Conservation (phyloP, 2,888 invertebrate genomes). For the Leptinotarsa juncta region DNA sequence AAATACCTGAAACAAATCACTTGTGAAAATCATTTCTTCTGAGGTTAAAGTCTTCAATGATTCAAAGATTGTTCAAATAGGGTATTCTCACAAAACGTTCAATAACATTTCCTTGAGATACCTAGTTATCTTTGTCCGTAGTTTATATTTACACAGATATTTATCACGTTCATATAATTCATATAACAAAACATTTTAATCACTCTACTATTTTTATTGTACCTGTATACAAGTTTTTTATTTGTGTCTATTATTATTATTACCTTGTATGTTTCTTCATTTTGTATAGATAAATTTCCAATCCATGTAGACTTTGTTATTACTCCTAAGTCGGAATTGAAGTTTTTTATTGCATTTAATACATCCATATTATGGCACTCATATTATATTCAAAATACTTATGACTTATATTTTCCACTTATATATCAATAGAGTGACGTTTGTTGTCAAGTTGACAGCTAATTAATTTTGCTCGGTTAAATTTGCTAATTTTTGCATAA, state of each 20-base stretch:
- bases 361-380: constrained; percentile 61
- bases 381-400: constrained; percentile 15
- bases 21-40: background rate
- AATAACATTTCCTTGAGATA: background rate
- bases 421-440: too few relatives aligned
- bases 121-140: background rate
- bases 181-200: constrained; percentile 22
- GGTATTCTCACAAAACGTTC: too few relatives aligned
- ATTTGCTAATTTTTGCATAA: too few relatives aligned
- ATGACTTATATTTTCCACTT: background rate
- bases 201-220: background rate
- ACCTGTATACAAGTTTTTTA: background rate
- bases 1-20: constrained; percentile 48
- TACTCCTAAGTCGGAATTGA: constrained; percentile 59
- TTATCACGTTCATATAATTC: constrained; percentile 30
- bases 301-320: constrained; percentile 58
- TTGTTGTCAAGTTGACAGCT: too few relatives aligned
- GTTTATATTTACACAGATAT: background rate
- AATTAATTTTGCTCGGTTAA: too few relatives aligned
- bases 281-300: constrained; percentile 49
- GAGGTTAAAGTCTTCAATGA: too few relatives aligned
- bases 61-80: too few relatives aligned
- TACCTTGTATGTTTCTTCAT: constrained; percentile 58
- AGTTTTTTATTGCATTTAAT: constrained; percentile 60
- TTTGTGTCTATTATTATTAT: constrained; percentile 17